These are phyloP conservation scores for Microtus oregoni DNA, from an alignment of 2,113 vertebrate genomes.

Conservation along the genomic window DNA sequence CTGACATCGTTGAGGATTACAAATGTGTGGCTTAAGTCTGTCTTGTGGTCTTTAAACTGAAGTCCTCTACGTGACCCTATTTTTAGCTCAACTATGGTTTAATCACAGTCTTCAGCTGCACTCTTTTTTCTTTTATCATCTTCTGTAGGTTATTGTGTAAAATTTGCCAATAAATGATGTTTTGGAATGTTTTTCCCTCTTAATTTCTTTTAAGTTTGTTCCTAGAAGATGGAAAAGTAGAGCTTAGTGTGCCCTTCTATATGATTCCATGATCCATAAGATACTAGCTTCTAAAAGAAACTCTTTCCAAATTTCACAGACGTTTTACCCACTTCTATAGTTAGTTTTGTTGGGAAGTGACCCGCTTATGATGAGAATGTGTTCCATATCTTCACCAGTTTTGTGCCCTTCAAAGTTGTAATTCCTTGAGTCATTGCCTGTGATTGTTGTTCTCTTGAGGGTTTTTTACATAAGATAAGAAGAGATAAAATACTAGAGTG, in stretches of 20 bases:
- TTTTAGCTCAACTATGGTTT: not conserved
- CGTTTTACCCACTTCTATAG: constrained; percentile 21
- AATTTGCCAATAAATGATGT: not conserved
- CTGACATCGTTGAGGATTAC: not conserved
- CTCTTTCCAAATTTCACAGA: not conserved
- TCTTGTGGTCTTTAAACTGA: not conserved
- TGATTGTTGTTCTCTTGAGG: constrained; percentile 75
- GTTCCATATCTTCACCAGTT: constrained; percentile 23
- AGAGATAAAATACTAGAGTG: constrained; percentile 68
- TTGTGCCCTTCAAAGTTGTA: constrained; percentile 58
- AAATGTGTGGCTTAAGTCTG: not conserved
- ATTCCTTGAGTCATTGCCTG: not conserved
- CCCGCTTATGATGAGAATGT: constrained; percentile 20
- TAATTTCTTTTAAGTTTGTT: not conserved
- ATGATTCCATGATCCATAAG: not conserved
- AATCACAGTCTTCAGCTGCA: not conserved
- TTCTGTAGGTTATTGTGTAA: not conserved
- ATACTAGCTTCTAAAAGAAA: constrained; percentile 47
- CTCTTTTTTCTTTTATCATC: not conserved
- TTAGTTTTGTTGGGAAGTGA: constrained; percentile 36
- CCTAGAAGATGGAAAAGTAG: not conserved
- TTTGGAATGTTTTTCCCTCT: not conserved
- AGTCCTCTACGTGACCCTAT: not conserved
- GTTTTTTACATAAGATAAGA: constrained; percentile 53
- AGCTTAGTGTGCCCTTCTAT: not conserved